These are phyloP conservation scores for Lasiommata megera DNA, from an alignment of 2,888 invertebrate genomes.

Conservation along the genomic window DNA sequence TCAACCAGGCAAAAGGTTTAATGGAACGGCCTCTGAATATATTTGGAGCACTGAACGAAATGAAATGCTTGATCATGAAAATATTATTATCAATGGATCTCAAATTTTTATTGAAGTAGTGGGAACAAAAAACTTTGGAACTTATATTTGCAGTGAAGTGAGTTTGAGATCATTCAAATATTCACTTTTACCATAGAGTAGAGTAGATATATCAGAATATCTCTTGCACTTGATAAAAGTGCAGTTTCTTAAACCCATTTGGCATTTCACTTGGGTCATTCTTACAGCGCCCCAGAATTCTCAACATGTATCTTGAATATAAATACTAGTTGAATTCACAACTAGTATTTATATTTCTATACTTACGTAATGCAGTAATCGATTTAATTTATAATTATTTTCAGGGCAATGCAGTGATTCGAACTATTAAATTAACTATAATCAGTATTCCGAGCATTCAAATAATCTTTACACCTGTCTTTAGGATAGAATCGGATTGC, in stretches of 20 bases:
- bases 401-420: constrained; percentile 38
- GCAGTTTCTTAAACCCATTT: no score
- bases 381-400: constrained; percentile 10
- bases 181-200: no score
- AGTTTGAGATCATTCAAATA: constrained; percentile 10
- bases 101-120: constrained; percentile 38
- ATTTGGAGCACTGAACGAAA: constrained; percentile 42
- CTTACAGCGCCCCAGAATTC: no score
- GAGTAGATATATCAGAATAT: no score
- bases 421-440: constrained; percentile 38
- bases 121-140: constrained; percentile 42
- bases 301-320: no score
- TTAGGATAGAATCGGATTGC: constrained; percentile 38
- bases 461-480: constrained; percentile 43
- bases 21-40: constrained; percentile 3
- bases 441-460: constrained; percentile 42
- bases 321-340: no score
- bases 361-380: no score
- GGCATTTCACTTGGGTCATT: no score
- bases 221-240: no score
- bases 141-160: constrained; percentile 47
- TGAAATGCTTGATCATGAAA: constrained; percentile 39
- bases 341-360: no score
- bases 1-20: neutral
- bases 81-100: constrained; percentile 38